Conservation (phyloP, 1,140 invertebrate genomes). For the Drosophila willistoni region DNA sequence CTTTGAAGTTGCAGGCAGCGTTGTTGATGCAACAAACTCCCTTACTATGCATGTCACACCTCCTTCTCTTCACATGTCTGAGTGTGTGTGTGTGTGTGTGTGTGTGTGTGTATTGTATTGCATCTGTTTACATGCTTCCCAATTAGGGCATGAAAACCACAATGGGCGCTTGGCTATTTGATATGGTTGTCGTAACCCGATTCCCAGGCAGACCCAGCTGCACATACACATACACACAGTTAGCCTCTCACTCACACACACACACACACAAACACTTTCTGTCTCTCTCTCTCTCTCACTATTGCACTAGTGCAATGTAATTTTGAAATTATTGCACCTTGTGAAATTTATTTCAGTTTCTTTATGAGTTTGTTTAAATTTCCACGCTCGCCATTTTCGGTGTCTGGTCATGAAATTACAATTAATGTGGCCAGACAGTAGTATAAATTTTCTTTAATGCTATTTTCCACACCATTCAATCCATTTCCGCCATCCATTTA, state of each 20-base stretch:
- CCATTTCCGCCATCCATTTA: too few relatives aligned
- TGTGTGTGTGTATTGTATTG: conserved; percentile 27
- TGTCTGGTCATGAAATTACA: conserved; percentile 5
- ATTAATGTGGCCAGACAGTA: conserved; percentile 9
- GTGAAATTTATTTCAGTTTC: conserved; percentile 71
- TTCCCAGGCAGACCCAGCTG: conserved; percentile 10
- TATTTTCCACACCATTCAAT: background rate
- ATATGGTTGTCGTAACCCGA: conserved; percentile 30
- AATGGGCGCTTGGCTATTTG: conserved; percentile 40
- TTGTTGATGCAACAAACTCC: conserved; percentile 41
- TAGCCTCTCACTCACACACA: background rate
- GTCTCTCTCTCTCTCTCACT: conserved; percentile 13
- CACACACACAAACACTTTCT: too few relatives aligned
- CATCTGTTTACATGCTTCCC: conserved; percentile 43
- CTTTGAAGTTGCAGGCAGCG: conserved; percentile 52
- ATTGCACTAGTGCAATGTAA: conserved; percentile 37
- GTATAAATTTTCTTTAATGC: conserved; percentile 14
- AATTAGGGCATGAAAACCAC: conserved; percentile 71
- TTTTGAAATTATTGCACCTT: conserved; percentile 70
- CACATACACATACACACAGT: conserved; percentile 11
- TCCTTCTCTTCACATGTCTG: conserved; percentile 4
- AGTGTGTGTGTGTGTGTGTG: background rate
- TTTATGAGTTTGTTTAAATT: conserved; percentile 64
- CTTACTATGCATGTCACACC: conserved; percentile 23
- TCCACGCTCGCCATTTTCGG: conserved; percentile 25